phyloP scores from a whole-genome alignment of 2,797 vertebrate genomes.

The Crax fasciolata region DNA sequence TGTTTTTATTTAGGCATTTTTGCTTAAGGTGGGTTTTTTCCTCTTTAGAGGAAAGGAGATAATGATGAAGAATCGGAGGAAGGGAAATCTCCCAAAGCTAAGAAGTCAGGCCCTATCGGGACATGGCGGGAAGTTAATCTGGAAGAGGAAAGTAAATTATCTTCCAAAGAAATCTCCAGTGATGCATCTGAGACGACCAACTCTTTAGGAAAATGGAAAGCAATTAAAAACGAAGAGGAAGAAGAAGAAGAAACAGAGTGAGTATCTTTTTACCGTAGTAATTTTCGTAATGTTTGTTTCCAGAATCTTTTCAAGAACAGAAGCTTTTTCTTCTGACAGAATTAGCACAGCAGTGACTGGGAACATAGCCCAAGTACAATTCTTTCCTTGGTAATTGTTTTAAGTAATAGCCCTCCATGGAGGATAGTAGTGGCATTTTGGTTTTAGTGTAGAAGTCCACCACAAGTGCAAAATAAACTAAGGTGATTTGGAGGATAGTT shows the following conservation, averaged over 20 bases:
- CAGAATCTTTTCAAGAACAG: background rate
- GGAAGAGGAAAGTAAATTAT: constrained; percentile 64
- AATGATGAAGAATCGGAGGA: constrained; percentile 64
- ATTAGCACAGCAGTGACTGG: background rate
- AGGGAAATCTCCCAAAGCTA: constrained; percentile 70
- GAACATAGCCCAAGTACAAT: background rate
- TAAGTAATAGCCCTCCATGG: background rate
- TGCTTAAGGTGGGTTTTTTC: constrained; percentile 73
- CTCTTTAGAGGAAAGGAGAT: constrained; percentile 79
- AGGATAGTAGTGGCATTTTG: background rate
- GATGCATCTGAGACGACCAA: constrained; percentile 79
- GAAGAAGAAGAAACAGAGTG: constrained; percentile 76
- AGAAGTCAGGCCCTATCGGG: constrained; percentile 89
- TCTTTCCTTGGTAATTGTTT: background rate
- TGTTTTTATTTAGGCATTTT: constrained; percentile 74
- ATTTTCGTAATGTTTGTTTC: background rate
- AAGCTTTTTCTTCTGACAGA: background rate
- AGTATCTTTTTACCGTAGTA: constrained; percentile 37
- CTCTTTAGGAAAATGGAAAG: constrained; percentile 91
- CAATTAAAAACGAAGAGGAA: constrained; percentile 83
- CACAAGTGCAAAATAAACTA: background rate
- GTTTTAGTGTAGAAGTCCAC: background rate
- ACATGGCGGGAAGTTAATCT: constrained; percentile 88
- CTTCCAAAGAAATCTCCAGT: constrained; percentile 60
- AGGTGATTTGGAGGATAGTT: background rate